A percentile compares a stretch with the other conserved stretches of the same genome.
These are phyloP conservation scores for silkworm (Bombyx mori) DNA, from an alignment of 1,140 invertebrate species.

Conservation along the genomic window ASM3026992v2 NC_085112.1:6585501-6586000, in stretches of 20 bases:
- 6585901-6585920: conserved; percentile 50
- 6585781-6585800: conserved; percentile 23
- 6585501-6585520: conserved; percentile 33
- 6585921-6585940: conserved; percentile 35
- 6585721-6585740: conserved; percentile 30
- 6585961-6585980: conserved; percentile 23
- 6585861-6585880: conserved; percentile 43
- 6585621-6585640: conserved; percentile 33
- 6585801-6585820: conserved; percentile 28
- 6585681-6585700: conserved; percentile 6
- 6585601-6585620: conserved; percentile 31
- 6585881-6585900: conserved; percentile 50
- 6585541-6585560: background rate
- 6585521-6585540: conserved; percentile 16
- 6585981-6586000: conserved; percentile 5
- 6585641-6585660: conserved; percentile 18
- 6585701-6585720: conserved; percentile 14
- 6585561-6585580: background rate
- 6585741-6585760: conserved; percentile 11
- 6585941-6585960: conserved; percentile 30
- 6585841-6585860: conserved; percentile 61
- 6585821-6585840: conserved; percentile 59
- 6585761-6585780: conserved; percentile 32
- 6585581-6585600: conserved; percentile 31
- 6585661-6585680: background rate